Percentiles rank a stretch among this genome's conserved stretches.
Conservation (phyloP, 2,888 invertebrate species). For the Polydrusus tereticollis region DNA sequence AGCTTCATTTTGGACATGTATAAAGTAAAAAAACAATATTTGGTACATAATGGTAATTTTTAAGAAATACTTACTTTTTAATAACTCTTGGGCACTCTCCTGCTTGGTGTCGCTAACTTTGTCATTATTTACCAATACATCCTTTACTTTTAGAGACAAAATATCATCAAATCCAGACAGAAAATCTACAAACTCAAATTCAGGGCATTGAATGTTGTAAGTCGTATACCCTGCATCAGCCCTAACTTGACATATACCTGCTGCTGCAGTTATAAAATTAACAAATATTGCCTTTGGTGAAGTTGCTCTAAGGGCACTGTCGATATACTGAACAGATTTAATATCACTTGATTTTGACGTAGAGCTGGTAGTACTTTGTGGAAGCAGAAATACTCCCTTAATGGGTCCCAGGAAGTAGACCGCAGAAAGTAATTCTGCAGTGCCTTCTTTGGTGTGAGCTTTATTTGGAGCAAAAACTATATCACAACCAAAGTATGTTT, state of each 20-base stretch:
- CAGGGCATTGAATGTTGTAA: constrained; percentile 61
- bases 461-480: constrained; percentile 60
- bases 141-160: constrained; percentile 57
- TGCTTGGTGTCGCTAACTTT: constrained; percentile 58
- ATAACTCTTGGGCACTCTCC: constrained; percentile 61
- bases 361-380: constrained; percentile 56
- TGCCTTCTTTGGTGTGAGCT: constrained; percentile 57
- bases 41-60: no score
- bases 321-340: constrained; percentile 62
- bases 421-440: constrained; percentile 57
- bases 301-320: constrained; percentile 60
- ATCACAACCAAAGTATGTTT: constrained; percentile 60
- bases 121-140: constrained; percentile 60
- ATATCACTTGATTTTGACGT: constrained; percentile 56
- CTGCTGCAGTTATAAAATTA: constrained; percentile 60
- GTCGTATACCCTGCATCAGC: constrained; percentile 61
- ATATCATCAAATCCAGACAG: constrained; percentile 61
- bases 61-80: constrained; percentile 64
- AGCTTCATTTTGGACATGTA: no score
- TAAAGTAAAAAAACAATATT: no score
- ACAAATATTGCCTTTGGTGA: constrained; percentile 63
- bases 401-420: constrained; percentile 60
- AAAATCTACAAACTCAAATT: constrained; percentile 59
- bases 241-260: constrained; percentile 60
- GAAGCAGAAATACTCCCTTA: constrained; percentile 61